Base-by-base conservation (phyloP, 2,888 invertebrate species). In the Plebejus anna region DNA sequence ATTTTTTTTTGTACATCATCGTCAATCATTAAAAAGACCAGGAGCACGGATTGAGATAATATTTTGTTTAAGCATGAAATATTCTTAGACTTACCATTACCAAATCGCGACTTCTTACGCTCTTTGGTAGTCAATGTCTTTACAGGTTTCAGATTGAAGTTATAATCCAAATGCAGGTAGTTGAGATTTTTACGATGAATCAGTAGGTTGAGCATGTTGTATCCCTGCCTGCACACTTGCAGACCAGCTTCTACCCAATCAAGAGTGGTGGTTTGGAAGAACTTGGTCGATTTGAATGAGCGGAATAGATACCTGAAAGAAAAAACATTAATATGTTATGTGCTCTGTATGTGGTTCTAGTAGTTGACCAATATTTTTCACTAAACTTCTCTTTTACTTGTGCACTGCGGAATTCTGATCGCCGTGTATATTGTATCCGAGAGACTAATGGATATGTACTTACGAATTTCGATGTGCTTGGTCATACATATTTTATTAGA, bases 211-310 rank as follows among this genome's bases (percentile, higher is more conserved):
- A 99, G 94, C 99, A 99, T 99, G 90, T 99, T 99, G 94, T 99
- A 99, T 3, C 99, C 99, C 90, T 99, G 99, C 0, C 99, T 95
- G 88, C 99, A 99, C 1, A 99, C 98, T 94, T 99, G 99, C 71
- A 99, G 92, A 4, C 99, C 99, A 13, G 99, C 99, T 91, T 99
- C 99, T 2, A 99, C 99, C 99, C 99, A 99, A 92, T 99, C 99
- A 82, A 99, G 94, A 0, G 99, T 99, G 0, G 99, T 99, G 0
- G 98, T 98, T 96, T 99, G 99, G 95, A 99, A 99, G 94, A 99
- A 99, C 91, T 99, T 99, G 0, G 99, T 99, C 0, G 99, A 98
- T 90, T 99, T 99, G 94, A 99, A 99, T 0, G 99, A 99, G 51
- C 99, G 96, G 96, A 99, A 99, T 72, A 99, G 94, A 86, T 99